Conservation (phyloP, 2,113 vertebrate genomes). For the Actinemys pallida region DNA sequence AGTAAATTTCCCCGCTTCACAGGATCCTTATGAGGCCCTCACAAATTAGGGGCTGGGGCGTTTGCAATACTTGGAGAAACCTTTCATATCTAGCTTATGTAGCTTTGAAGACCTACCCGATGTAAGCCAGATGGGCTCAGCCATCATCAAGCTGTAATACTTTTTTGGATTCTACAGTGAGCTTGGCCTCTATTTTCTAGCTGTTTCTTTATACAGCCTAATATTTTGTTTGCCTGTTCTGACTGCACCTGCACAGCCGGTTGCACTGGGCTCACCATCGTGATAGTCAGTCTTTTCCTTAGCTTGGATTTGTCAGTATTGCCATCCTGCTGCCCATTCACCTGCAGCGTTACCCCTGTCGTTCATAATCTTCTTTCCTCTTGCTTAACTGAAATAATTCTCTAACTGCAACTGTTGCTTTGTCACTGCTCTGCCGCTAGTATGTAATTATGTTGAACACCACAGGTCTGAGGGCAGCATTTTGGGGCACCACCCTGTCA, state of each 20-base stretch:
- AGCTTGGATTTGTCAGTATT: background rate
- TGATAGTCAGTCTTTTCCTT: background rate
- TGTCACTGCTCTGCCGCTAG: background rate
- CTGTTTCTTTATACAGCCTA: background rate
- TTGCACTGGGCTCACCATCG: background rate
- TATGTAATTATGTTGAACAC: background rate
- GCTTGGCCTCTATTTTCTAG: rapidly evolving
- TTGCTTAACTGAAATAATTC: slow-evolving; percentile 30
- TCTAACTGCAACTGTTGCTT: background rate
- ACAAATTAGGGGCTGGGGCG: background rate
- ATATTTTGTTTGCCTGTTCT: background rate
- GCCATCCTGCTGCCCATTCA: slow-evolving; percentile 25
- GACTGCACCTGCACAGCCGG: background rate
- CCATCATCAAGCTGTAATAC: background rate
- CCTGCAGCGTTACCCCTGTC: slow-evolving; percentile 38
- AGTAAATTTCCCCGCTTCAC: background rate
- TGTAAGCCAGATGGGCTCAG: background rate
- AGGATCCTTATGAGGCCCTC: background rate
- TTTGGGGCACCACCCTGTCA: background rate
- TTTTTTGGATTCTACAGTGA: background rate
- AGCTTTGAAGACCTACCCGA: background rate
- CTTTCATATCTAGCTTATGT: background rate
- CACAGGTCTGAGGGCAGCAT: background rate
- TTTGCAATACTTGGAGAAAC: background rate
- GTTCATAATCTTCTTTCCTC: slow-evolving; percentile 27